These are phyloP conservation scores for Henricia sp. DNA, from an alignment of 53 echinoderm and acorn worm genomes.

Conservation along the genomic window DNA sequence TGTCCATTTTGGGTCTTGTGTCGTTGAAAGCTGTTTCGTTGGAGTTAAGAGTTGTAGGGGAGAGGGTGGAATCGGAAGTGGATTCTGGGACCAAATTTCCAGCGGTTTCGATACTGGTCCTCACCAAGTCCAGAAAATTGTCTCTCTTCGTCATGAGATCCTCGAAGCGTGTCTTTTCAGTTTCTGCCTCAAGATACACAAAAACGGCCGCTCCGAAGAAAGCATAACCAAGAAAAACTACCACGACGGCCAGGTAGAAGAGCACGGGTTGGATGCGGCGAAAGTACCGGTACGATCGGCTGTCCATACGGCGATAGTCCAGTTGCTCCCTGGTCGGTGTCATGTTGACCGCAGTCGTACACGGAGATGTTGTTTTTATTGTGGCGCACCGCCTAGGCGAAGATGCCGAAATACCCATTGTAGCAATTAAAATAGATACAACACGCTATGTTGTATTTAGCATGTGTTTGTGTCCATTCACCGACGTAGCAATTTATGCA, in stretches of 20 bases:
- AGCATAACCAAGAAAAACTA: conserved; percentile 73
- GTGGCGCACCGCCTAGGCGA: neutral
- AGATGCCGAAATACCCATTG: neutral
- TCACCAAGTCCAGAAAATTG: conserved; percentile 41
- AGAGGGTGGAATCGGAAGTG: neutral
- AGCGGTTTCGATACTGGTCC: conserved; percentile 11
- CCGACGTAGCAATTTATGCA: too few relatives aligned
- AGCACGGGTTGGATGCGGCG: conserved; percentile 68
- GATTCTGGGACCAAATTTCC: neutral
- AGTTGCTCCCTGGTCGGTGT: conserved; percentile 5
- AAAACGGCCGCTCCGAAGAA: conserved; percentile 89
- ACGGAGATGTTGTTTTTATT: neutral
- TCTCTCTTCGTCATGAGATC: neutral
- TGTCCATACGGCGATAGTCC: conserved; percentile 55
- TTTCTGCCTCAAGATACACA: conserved; percentile 62
- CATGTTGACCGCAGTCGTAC: conserved; percentile 21
- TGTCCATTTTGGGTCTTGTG: neutral
- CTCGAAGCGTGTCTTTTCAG: conserved; percentile 29
- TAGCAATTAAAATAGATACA: too few relatives aligned
- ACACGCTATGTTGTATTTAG: too few relatives aligned
- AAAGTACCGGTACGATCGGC: conserved; percentile 54
- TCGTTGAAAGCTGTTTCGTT: neutral
- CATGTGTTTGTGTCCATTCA: too few relatives aligned
- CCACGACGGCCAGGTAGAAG: conserved; percentile 63
- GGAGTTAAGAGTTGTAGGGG: neutral